phyloP scores from a whole-genome alignment of 2,797 vertebrate species.

The Pitangus sulphuratus region DNA sequence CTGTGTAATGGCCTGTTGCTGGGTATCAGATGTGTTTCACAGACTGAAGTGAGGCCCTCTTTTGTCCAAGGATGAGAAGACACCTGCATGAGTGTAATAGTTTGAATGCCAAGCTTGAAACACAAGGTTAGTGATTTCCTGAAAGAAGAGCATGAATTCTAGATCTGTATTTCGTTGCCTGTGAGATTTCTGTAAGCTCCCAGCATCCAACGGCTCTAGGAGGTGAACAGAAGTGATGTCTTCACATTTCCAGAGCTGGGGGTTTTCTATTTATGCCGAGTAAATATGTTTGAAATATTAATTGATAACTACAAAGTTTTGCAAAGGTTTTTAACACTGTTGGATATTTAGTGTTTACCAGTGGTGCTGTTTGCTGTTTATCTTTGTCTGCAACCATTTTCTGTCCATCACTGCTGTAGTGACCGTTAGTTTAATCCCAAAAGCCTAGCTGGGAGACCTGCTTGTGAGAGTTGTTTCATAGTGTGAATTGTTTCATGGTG shows the following conservation, averaged over 20 bases:
- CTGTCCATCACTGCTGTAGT: neutral
- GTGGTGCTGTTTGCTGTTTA: neutral
- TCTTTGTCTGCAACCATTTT: neutral
- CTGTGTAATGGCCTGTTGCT: neutral
- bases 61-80: neutral
- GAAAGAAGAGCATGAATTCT: neutral
- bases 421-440: neutral
- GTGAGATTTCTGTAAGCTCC: neutral
- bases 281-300: neutral
- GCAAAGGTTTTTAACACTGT: neutral
- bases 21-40: fast-evolving
- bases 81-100: neutral
- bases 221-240: neutral
- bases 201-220: neutral
- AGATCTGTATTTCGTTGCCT: neutral
- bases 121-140: neutral
- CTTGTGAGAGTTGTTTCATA: neutral
- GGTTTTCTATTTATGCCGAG: neutral
- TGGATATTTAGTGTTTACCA: neutral
- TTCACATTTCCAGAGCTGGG: neutral
- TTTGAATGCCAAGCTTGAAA: neutral
- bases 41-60: neutral
- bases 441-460: neutral
- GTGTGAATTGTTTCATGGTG: neutral
- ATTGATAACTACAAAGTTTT: neutral